Conservation (phyloP, 2,113 vertebrate genomes). For the Aptenodytes patagonicus region DNA sequence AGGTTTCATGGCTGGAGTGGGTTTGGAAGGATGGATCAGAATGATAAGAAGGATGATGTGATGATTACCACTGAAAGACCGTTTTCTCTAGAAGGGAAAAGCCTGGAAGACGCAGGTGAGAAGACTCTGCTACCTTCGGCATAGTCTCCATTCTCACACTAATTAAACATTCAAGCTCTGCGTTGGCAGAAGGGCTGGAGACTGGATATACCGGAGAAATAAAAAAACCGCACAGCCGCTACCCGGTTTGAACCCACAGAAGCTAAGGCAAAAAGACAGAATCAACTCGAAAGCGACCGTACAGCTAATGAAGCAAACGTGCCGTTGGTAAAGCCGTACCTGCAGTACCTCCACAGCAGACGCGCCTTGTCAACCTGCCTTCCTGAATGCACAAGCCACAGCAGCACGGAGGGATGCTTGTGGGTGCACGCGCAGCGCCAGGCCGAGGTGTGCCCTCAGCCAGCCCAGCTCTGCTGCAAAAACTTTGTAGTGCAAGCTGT, state of each 20-base stretch:
- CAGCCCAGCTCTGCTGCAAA: background rate
- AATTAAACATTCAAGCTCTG: background rate
- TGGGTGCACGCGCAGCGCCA: background rate
- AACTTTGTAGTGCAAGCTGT: background rate
- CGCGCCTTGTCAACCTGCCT: background rate
- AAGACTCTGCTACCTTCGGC: background rate
- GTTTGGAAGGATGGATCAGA: background rate
- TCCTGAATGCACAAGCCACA: fast-evolving
- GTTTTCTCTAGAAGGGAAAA: background rate
- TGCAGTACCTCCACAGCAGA: background rate
- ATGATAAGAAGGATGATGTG: background rate
- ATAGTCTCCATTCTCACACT: background rate
- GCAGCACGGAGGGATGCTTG: background rate
- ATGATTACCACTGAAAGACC: background rate
- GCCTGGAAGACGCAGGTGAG: background rate
- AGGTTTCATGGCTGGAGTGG: background rate
- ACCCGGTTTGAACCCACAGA: background rate
- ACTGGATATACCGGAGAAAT: background rate
- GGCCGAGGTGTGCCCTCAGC: background rate
- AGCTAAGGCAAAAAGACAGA: background rate
- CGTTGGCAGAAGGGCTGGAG: background rate
- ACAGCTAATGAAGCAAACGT: background rate
- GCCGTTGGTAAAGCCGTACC: background rate
- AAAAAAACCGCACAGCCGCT: background rate
- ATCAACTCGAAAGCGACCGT: background rate